These are phyloP conservation scores for Poeciliopsis gracilis DNA, from an alignment of 2,797 vertebrate genomes.

Conservation along the genomic window DNA sequence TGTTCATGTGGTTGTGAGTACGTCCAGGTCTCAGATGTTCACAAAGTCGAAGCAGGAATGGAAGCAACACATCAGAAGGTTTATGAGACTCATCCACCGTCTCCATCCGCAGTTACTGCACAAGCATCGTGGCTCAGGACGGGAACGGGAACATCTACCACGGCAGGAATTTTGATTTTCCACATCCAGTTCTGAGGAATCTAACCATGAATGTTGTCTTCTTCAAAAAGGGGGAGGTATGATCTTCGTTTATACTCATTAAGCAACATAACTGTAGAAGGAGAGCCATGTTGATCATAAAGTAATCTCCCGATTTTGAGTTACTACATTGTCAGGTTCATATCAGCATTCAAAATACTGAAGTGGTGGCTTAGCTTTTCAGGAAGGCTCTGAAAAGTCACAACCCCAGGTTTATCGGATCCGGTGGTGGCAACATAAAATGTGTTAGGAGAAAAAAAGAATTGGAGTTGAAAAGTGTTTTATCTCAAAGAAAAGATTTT, in stretches of 20 bases:
- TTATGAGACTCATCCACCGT: conserved; percentile 10
- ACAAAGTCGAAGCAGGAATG: background rate
- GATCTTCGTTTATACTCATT: conserved; percentile 49
- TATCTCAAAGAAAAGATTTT: no score
- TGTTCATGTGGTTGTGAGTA: background rate
- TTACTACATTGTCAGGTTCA: background rate
- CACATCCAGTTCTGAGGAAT: conserved; percentile 82
- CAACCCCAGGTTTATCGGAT: background rate
- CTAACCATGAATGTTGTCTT: conserved; percentile 87
- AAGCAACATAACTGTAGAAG: background rate
- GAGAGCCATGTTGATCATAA: background rate
- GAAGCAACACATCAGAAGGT: background rate
- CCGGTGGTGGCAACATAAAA: no score
- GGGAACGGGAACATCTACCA: conserved; percentile 87
- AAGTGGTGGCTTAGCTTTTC: background rate
- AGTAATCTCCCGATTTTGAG: background rate
- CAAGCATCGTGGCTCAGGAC: conserved; percentile 92
- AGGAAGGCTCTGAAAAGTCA: background rate
- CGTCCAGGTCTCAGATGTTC: background rate
- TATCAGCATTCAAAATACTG: background rate
- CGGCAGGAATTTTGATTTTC: conserved; percentile 92
- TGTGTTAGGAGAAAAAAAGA: no score
- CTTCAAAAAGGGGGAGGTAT: conserved; percentile 86
- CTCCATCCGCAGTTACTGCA: conserved; percentile 87
- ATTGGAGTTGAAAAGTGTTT: no score